Base-by-base conservation (phyloP, 2,113 vertebrate species). In the Cyphomyrus discorhynchus region DNA sequence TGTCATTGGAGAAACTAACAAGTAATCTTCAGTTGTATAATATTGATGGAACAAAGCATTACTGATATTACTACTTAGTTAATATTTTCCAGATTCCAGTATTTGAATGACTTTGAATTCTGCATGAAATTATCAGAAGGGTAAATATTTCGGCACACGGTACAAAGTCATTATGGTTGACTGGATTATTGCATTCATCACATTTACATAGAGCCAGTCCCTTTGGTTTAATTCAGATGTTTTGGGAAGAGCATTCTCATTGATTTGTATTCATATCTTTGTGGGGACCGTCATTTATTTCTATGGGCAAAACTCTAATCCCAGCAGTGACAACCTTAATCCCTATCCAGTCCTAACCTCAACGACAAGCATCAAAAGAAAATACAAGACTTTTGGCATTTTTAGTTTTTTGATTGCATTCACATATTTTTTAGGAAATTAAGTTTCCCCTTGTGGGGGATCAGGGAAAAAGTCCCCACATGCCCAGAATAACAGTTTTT, bases 101-200 rank as follows among this genome's bases (percentile, higher is more conserved):
- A 19, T 83, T 83, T 83, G 42, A 83, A 86, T 52, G 45, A 35
- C n/a, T 35, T 35, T 87, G 50, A 52, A 52, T 53, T 19, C 31
- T n/a, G 24, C 31, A 89, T 27, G 2, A 13, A 45, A 45, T 83
- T 89, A 83, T 83, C 31, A 53, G 74, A 42, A 21, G 49, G 47
- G 88, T 82, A 80, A 89, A 89, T 53, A 89, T 82, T 82, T 50
- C 15, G 3, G 19, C 74, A 89, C 24, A 21, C 19, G 15, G 19
- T 89, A n/a, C 24, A 39, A 53, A 87, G 49, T 87, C 45, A n/a
- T 52, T 53, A 39, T 19, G 35, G 42, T 66, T 89, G 80, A 47
- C 53, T 70, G 89, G 53, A 66, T 89, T 89, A 89, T 27, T 62
- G 53, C 53, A 86, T 86, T 86, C 53, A 19, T 66, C 56, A 47